These are phyloP conservation scores for Bombus waltoni DNA, from an alignment of 1,140 invertebrate species.

Conservation along the genomic window DNA sequence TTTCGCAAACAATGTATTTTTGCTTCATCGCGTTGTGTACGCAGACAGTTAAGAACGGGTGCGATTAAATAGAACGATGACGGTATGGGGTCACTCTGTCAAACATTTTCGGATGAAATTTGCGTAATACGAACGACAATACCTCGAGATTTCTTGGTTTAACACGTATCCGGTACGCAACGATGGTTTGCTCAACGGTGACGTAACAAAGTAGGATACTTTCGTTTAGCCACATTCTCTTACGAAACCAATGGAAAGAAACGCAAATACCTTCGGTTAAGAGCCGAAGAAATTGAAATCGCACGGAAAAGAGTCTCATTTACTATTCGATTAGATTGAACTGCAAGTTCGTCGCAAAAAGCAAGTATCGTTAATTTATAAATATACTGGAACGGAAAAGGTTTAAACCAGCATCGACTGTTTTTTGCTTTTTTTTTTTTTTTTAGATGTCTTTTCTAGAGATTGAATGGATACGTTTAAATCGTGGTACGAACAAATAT, in stretches of 20 bases:
- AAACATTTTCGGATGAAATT: constrained; percentile 45
- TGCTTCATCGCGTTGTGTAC: constrained; percentile 42
- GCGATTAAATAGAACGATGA: constrained; percentile 49
- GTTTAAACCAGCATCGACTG: not conserved
- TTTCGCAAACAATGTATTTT: constrained; percentile 62
- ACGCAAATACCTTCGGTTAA: constrained; percentile 42
- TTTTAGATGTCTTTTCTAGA: not conserved
- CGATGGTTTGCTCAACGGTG: not conserved
- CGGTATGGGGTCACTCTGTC: constrained; percentile 27
- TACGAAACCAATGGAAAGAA: constrained; percentile 37
- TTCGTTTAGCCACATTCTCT: constrained; percentile 53
- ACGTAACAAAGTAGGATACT: not conserved
- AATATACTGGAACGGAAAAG: not conserved
- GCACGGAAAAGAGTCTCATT: not conserved
- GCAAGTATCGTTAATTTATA: not conserved
- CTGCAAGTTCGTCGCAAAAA: no score
- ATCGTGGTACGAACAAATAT: not conserved
- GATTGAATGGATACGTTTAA: not conserved
- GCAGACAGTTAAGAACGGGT: constrained; percentile 47
- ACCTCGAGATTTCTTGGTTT: constrained; percentile 40
- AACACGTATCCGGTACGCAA: not conserved
- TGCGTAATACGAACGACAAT: constrained; percentile 44
- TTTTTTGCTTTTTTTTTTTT: no score
- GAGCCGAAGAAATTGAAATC: not conserved
- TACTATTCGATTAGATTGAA: not conserved